Base-by-base conservation (phyloP, 2,113 vertebrate species). In the Tragulus kanchil region DNA sequence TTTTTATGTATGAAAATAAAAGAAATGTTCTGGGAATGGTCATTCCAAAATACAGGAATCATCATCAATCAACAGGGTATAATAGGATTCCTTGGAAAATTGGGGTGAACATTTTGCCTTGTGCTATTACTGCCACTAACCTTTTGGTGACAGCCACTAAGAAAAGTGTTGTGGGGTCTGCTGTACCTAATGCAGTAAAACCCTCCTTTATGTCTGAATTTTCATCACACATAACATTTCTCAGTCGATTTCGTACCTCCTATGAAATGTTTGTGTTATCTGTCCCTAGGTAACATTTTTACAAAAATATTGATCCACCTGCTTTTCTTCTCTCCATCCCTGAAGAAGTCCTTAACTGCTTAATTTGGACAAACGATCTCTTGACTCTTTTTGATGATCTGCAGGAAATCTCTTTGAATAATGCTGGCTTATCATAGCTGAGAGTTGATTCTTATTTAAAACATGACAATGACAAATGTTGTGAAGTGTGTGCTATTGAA, bases 251-350 rank as follows among this genome's bases (percentile, higher is more conserved):
- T 14, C 16, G 26, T 78, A 54, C 15, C 23, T 78, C 8, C 4
- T 31, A 52, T 78, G 48, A 54, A 78, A 78, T 31, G 8, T 26
- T 54, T 78, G 15, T 78, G 48, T 78, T 54, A 54, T 15, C 26
- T 78, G 4, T 52, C 52, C 75, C 26, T 75, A 50, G 0, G 1
- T 26, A 28, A 75, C 26, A 19, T 1, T 31, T 78, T 54, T 54
- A 52, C 4, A 78, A 54, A 78, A 54, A 28, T 28, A 15, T 78
- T 78, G 48, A 52, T 28, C 48, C 28, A 28, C 48, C 16, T 31
- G 31, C 75, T 78, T 31, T 52, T 78, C 48, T 78, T 48, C 75
- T 15, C 15, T 54, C 48, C 15, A 10, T 52, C 8, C 0, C 75
- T 54, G 75, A 78, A 78, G 75, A 19, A 78, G 48, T 78, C 16